Percentiles rank a stretch among this genome's conserved stretches.
Evolutionary conservation across 2,113 vertebrate species (phyloP).

Genomic region (Epinephelus lanceolatus): DNA sequence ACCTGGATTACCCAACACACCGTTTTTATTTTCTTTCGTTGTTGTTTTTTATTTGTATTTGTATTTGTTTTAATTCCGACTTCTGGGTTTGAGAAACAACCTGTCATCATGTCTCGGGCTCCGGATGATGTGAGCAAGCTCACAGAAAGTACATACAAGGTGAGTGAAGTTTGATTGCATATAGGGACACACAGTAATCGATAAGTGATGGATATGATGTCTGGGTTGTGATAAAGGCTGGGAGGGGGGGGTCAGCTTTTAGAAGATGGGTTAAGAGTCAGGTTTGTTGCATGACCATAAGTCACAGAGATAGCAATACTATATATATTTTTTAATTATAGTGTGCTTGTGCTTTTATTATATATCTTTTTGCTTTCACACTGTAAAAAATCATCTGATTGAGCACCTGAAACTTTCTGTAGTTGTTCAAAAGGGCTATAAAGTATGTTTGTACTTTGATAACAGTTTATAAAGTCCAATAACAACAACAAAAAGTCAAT

Average conservation of each 20-base stretch:
- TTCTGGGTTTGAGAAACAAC: constrained; percentile 28
- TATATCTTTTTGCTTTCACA: neutral
- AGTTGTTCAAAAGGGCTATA: constrained; percentile 15
- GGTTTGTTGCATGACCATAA: neutral
- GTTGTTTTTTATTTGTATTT: neutral
- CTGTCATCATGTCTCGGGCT: constrained; percentile 88
- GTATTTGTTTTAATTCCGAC: neutral
- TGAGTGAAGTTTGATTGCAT: constrained; percentile 65
- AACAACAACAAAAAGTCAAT: neutral
- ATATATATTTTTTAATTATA: neutral
- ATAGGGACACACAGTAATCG: neutral
- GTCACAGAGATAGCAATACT: neutral
- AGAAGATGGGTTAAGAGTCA: neutral
- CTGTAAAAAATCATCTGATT: neutral
- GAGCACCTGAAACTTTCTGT: constrained; percentile 18
- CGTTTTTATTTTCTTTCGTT: neutral
- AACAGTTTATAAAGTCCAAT: neutral
- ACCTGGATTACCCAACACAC: constrained; percentile 34
- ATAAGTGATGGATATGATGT: neutral
- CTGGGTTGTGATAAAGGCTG: neutral
- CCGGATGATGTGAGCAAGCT: constrained; percentile 93
- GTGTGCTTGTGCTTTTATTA: neutral
- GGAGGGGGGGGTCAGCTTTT: neutral
- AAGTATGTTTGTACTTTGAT: neutral
- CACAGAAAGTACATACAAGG: constrained; percentile 95